Evolutionary conservation across 2,888 invertebrate species (phyloP), one percentile per base, ranked within the genome.

Genomic region (Papilio demoleus): DNA sequence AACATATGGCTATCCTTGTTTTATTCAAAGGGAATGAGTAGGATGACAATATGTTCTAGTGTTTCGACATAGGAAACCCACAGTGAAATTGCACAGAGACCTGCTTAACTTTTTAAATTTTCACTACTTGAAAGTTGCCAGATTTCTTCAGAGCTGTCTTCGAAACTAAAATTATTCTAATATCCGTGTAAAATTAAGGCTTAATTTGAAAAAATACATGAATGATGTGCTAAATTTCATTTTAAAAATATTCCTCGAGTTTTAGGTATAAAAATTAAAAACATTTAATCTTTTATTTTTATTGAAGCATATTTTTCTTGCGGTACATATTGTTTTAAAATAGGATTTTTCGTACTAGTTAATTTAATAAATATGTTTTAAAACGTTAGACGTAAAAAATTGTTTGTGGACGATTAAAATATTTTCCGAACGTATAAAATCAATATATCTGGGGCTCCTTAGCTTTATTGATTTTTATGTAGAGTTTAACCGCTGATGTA

Each of bases 351-450:
- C n/a, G n/a, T n/a, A n/a, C n/a, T n/a, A n/a, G n/a, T n/a, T n/a
- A n/a, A n/a, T n/a, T n/a, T n/a, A n/a, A n/a, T n/a, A n/a, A n/a
- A n/a, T n/a, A n/a, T n/a, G n/a, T n/a, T n/a, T n/a, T n/a, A n/a
- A n/a, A n/a, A n/a, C n/a, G n/a, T 45, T 45, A 11, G 3, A 19
- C 3, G 11, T 12, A 12, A 42, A 11, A 45, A 45, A 11, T 11
- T 22, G 9, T 45, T 9, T 45, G 1, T 17, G 5, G 8, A 17
- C 17, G 31, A 31, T 22, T 2, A 22, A 22, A 22, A 22, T 19
- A 19, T 22, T 47, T n/a, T 47, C 47, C 22, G 47, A 47, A 47
- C 47, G 47, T 22, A 47, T 11, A 47, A 47, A 47, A 47, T 47
- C 47, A 12, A 22, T 47, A 19, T 4, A 19, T 17, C 6, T 45